Evolutionary conservation across 2,113 vertebrate species (phyloP).

Genomic region (Kryptolebias marmoratus): DNA sequence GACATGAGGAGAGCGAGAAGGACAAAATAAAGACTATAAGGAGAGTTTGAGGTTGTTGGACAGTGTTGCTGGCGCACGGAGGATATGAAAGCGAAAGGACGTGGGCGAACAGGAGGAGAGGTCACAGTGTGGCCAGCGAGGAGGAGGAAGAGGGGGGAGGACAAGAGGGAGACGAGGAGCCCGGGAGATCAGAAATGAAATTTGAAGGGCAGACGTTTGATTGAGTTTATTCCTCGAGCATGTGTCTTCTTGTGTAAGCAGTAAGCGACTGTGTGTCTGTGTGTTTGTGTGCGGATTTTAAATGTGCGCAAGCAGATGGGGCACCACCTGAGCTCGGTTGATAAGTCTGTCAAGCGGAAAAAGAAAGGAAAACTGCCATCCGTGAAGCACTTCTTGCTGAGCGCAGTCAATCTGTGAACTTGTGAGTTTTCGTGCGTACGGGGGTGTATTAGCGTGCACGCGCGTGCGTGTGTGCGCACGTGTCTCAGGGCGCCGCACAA

Average conservation of each 20-base stretch:
- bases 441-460: conserved; percentile 16
- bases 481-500: conserved; percentile 19
- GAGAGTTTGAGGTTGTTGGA: conserved; percentile 43
- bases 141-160: conserved; percentile 1
- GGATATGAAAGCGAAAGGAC: conserved; percentile 26
- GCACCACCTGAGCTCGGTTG: conserved; percentile 81
- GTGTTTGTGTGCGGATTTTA: conserved; percentile 53
- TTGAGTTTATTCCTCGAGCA: conserved; percentile 68
- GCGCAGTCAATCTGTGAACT: conserved; percentile 69
- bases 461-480: conserved; percentile 13
- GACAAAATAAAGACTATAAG: conserved; percentile 24
- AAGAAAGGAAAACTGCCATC: conserved; percentile 76
- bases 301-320: conserved; percentile 68
- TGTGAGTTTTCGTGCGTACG: conserved; percentile 43
- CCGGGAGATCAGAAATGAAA: conserved; percentile 50
- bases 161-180: background rate
- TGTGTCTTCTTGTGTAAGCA: conserved; percentile 61
- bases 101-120: conserved; percentile 42
- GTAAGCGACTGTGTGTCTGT: conserved; percentile 36
- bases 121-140: conserved; percentile 33
- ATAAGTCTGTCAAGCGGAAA: conserved; percentile 80
- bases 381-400: conserved; percentile 77
- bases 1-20: background rate
- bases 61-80: conserved; percentile 14
- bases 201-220: conserved; percentile 66